phyloP scores from a whole-genome alignment of 2,888 invertebrate species.

The Caenorhabditis sp. region DNA sequence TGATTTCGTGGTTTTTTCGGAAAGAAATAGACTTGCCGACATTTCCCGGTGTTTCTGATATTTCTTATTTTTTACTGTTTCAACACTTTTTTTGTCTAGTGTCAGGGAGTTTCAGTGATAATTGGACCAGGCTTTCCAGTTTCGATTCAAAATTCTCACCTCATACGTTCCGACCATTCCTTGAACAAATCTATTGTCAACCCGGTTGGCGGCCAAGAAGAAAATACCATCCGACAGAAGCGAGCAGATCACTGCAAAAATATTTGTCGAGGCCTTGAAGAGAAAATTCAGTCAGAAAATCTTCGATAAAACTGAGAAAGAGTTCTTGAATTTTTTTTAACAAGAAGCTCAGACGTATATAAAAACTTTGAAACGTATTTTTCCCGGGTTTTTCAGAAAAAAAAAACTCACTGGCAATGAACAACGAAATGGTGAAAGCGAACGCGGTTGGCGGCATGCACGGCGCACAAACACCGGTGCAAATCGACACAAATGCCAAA shows the following conservation, averaged over 20 bases:
- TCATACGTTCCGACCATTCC: constrained; percentile 70
- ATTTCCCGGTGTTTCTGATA: too few species aligned
- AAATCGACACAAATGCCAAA: constrained; percentile 65
- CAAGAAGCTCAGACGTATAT: not conserved
- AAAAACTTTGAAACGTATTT: not conserved
- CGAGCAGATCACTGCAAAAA: constrained; percentile 61
- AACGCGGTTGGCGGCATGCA: constrained; percentile 65
- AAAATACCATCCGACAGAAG: constrained; percentile 66
- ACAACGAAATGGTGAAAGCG: constrained; percentile 65
- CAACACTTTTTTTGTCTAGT: too few species aligned
- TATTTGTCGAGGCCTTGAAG: too few species aligned
- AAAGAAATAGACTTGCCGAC: too few species aligned
- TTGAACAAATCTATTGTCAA: constrained; percentile 68
- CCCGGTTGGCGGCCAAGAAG: constrained; percentile 69
- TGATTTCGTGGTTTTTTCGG: too few species aligned
- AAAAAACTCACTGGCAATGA: constrained; percentile 62
- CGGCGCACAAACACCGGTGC: constrained; percentile 67
- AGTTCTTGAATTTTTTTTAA: too few species aligned
- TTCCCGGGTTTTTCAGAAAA: not conserved
- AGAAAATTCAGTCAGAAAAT: too few species aligned
- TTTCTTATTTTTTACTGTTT: too few species aligned
- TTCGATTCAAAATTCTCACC: too few species aligned
- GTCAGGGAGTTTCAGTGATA: too few species aligned
- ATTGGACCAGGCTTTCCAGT: too few species aligned
- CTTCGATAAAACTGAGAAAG: too few species aligned